Evolutionary conservation across 2,888 invertebrate species (phyloP).

Genomic region (Anaspis maculata): DNA sequence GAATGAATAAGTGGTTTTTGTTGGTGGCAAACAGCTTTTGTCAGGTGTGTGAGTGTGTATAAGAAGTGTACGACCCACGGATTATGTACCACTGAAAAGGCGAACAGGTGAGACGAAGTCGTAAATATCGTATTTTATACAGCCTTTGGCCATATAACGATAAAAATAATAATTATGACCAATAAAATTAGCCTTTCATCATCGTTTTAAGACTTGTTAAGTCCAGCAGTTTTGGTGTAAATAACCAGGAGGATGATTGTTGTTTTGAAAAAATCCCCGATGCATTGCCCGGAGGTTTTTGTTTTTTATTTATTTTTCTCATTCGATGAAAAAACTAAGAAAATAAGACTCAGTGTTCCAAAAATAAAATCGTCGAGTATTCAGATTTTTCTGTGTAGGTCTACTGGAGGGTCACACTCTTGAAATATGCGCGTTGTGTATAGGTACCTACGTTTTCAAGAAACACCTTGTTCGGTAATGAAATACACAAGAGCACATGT

Average conservation of each 20-base stretch:
- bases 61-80: conserved; percentile 18
- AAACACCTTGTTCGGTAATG: conserved; percentile 12
- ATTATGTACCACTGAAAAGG: conserved; percentile 25
- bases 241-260: too few relatives aligned
- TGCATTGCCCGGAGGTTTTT: too few relatives aligned
- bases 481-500: conserved; percentile 26
- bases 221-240: conserved; percentile 13
- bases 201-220: conserved; percentile 25
- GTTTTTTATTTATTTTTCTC: too few relatives aligned
- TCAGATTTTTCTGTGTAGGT: too few relatives aligned
- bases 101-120: conserved; percentile 30
- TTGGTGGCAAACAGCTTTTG: conserved; percentile 25
- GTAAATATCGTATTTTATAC: conserved; percentile 31
- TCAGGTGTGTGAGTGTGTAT: conserved; percentile 26
- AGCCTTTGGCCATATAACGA: conserved; percentile 25
- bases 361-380: too few relatives aligned
- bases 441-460: too few relatives aligned
- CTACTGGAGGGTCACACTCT: too few relatives aligned
- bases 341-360: too few relatives aligned
- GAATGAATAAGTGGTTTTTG: conserved; percentile 23
- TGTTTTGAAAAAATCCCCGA: too few relatives aligned
- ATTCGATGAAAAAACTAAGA: too few relatives aligned
- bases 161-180: conserved; percentile 31
- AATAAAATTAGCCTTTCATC: conserved; percentile 30
- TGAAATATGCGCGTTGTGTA: too few relatives aligned